Percentiles rank a stretch among this genome's conserved stretches.
Conservation (phyloP, 2,797 vertebrate genomes). For the Thamnophis elegans region DNA sequence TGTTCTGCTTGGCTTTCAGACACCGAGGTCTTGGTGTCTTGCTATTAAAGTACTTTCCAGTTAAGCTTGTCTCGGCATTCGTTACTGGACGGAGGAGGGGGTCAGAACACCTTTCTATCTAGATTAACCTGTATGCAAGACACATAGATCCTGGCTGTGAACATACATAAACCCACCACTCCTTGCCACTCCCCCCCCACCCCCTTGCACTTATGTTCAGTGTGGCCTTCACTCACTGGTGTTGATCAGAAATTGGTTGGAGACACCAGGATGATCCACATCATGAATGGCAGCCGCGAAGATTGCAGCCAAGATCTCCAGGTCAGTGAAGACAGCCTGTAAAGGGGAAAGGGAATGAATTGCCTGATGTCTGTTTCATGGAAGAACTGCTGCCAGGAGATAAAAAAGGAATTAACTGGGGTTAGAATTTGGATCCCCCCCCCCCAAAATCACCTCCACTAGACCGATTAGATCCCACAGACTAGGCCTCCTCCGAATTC, state of each 20-base stretch:
- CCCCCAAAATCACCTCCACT: no score
- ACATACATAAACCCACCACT: neutral
- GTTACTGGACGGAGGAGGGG: no score
- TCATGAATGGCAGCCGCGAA: slow-evolving; percentile 93
- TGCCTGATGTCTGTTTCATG: neutral
- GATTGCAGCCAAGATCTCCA: slow-evolving; percentile 89
- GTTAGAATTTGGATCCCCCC: neutral
- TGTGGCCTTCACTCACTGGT: slow-evolving; percentile 80
- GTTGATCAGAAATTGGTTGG: slow-evolving; percentile 95
- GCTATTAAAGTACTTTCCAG: no score
- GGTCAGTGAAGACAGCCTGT: slow-evolving; percentile 91
- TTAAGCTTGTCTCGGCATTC: no score
- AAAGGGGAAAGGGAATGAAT: neutral
- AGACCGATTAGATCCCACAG: no score
- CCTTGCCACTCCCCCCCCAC: neutral
- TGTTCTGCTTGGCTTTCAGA: no score
- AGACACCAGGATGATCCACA: slow-evolving; percentile 93
- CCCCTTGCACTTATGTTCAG: no score
- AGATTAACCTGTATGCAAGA: neutral
- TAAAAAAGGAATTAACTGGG: neutral
- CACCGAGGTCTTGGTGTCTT: no score
- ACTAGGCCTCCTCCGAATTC: no score
- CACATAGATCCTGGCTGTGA: neutral
- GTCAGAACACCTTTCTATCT: no score
- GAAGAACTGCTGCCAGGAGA: neutral